These are phyloP conservation scores for Drosophila bocki DNA, from an alignment of 1,140 invertebrate genomes.

Conservation along the genomic window DNA sequence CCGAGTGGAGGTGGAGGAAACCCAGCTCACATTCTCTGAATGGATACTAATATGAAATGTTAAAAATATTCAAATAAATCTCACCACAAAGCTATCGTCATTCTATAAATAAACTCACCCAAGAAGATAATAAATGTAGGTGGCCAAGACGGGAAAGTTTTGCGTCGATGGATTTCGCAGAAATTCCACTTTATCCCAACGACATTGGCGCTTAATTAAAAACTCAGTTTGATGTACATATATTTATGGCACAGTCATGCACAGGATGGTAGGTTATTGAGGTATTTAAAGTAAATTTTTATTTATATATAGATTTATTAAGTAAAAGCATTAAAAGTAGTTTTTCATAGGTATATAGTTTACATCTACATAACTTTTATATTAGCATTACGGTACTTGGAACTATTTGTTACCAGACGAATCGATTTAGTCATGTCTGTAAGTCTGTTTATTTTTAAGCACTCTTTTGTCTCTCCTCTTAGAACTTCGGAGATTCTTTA, in stretches of 20 bases:
- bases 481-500: background rate
- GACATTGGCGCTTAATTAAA: slow-evolving; percentile 43
- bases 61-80: slow-evolving; percentile 14
- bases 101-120: background rate
- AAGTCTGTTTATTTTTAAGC: no score
- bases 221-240: slow-evolving; percentile 9
- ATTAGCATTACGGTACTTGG: no score
- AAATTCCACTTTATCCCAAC: slow-evolving; percentile 11
- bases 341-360: no score
- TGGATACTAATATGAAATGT: slow-evolving; percentile 21
- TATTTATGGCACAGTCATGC: background rate
- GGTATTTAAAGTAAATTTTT: background rate
- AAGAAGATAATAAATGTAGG: background rate
- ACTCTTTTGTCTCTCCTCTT: no score
- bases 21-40: slow-evolving; percentile 25
- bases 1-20: background rate
- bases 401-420: no score
- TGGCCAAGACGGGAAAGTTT: background rate
- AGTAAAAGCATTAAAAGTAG: no score
- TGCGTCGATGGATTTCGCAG: background rate
- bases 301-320: no score
- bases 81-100: background rate
- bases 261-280: no score
- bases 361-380: no score
- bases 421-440: no score